Evolutionary conservation across 2,113 vertebrate species (phyloP).

Genomic region (Dunckerocampus dactyliophorus): DNA sequence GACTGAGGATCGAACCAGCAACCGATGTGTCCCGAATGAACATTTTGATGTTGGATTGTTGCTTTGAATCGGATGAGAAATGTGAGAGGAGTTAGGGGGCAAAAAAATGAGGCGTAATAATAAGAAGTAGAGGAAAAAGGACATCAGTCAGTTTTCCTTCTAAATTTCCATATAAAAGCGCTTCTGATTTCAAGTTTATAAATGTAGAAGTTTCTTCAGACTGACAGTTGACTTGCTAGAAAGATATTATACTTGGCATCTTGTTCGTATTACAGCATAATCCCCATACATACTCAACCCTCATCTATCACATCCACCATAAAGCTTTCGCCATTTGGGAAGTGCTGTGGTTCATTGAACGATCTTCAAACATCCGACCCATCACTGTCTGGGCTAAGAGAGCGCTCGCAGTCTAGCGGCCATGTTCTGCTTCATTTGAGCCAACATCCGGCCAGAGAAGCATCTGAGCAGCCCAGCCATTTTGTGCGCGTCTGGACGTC

Average conservation of each 20-base stretch:
- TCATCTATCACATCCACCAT: conserved; percentile 24
- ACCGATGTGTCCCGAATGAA: too few relatives aligned
- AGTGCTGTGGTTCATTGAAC: conserved; percentile 48
- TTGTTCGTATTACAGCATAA: conserved; percentile 9
- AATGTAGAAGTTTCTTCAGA: conserved; percentile 8
- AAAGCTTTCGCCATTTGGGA: conserved; percentile 32
- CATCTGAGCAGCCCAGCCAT: conserved; percentile 41
- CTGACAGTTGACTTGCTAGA: conserved; percentile 3
- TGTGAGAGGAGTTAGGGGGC: too few relatives aligned
- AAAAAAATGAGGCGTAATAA: too few relatives aligned
- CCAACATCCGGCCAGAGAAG: conserved; percentile 59
- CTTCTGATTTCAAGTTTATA: too few relatives aligned
- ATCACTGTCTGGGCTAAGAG: conserved; percentile 53
- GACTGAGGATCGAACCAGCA: too few relatives aligned
- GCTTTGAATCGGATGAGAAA: too few relatives aligned
- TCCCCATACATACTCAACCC: conserved; percentile 34
- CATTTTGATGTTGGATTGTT: too few relatives aligned
- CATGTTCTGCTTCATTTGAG: conserved; percentile 68
- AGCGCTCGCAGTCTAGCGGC: conserved; percentile 29
- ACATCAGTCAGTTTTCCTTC: too few relatives aligned
- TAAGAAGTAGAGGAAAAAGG: too few relatives aligned
- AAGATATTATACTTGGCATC: neutral
- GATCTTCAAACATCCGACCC: conserved; percentile 65
- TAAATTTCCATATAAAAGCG: too few relatives aligned
- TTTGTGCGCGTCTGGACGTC: conserved; percentile 54